These are phyloP conservation scores for Platysteira castanea DNA, from an alignment of 2,113 vertebrate species.

Conservation along the genomic window DNA sequence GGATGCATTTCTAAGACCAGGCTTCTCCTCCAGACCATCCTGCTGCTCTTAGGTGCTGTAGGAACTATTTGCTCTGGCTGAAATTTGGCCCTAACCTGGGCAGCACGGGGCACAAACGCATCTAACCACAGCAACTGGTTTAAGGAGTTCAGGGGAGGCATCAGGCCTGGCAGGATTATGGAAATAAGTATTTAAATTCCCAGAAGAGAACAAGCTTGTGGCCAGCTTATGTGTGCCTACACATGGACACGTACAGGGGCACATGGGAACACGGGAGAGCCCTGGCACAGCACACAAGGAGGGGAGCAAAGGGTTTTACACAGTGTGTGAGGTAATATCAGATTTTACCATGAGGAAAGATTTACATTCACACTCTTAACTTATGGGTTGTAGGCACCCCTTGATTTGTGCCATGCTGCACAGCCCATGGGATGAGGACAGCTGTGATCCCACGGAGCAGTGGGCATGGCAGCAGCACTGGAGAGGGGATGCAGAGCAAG, in stretches of 20 bases:
- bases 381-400: accelerated
- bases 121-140: neutral
- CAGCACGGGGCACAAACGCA: accelerated
- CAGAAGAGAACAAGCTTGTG: neutral
- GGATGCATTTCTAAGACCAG: neutral
- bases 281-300: accelerated
- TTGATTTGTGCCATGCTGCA: accelerated
- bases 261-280: accelerated
- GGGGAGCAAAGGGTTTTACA: neutral
- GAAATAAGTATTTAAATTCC: slow-evolving; percentile 12
- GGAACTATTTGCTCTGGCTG: neutral
- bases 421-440: neutral
- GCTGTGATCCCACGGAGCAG: accelerated
- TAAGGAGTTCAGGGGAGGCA: neutral
- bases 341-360: neutral
- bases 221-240: neutral
- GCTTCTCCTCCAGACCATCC: neutral
- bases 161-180: neutral
- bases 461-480: accelerated
- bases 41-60: neutral
- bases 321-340: neutral
- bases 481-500: neutral
- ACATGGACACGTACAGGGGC: accelerated
- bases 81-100: neutral
- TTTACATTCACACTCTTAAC: neutral